Base-by-base conservation (phyloP, 2,797 vertebrate genomes). In the Oreochromis mossambicus region DNA sequence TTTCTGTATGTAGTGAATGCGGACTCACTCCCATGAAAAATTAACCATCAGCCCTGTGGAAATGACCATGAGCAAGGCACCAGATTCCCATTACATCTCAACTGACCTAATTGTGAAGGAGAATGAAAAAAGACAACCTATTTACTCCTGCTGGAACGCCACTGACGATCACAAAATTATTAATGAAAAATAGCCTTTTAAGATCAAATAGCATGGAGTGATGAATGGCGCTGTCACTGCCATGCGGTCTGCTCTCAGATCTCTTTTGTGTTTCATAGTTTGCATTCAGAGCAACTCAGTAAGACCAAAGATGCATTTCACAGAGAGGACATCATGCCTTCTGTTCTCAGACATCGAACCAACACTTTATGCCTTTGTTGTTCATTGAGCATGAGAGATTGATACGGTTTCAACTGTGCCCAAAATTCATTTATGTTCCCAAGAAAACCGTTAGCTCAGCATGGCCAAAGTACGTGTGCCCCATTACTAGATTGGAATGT, bases 401-500 rank as follows among this genome's bases (percentile, higher is more conserved):
- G 93, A 94, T 91, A 87, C 15, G 10, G 58, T 86, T 89, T 90
- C 86, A 85, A 78, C 54, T 14, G 85, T 46, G 76, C 80, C 85
- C 21, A 86, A 89, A 94, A 90, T 93, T 84, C 82, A 92, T 94
- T 91, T 90, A 83, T 79, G 82, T 77, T 88, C 86, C 78, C 51
- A 24, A 79, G 85, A 89, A 94, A 94, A 92, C 2, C 41, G 79
- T 92, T 70, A 75, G 85, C 92, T 95, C 92, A 94, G 94, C 94
- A 87, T 38, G 82, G 85, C 77, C 85, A 10, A 79, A 75, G 70
- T 50, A 86, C 84, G 81, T 24, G 89, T 55, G 83, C 61, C 87
- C 89, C 89, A 93, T 94, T 94, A 92, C 80, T 38, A 82, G 89
- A 95, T 88, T 92, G 92, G 83, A 92, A 92, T 89, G 75, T 81